Evolutionary conservation across 2,113 vertebrate species (phyloP).

Genomic region (Calidris pugnax): DNA sequence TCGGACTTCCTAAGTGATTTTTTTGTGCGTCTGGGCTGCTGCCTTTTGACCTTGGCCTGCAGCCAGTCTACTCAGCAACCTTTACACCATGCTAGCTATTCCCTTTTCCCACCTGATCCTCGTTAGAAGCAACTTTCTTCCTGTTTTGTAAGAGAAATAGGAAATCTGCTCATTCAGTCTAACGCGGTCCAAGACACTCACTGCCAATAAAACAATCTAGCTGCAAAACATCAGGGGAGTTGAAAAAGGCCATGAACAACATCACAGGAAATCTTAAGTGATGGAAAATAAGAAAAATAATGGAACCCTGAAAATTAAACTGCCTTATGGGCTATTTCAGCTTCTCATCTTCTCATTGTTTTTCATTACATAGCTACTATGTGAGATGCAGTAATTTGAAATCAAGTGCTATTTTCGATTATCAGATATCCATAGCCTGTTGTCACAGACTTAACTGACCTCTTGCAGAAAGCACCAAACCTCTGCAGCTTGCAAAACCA

Average conservation of each 20-base stretch:
- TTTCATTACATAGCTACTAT: rapidly evolving
- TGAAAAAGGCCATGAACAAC: background rate
- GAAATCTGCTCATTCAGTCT: background rate
- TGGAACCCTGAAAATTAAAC: background rate
- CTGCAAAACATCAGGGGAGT: background rate
- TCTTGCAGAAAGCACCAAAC: background rate
- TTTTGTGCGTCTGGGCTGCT: background rate
- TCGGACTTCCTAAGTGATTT: constrained; percentile 29
- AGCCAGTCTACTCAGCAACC: background rate
- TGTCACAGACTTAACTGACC: background rate
- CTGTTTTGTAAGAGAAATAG: constrained; percentile 57
- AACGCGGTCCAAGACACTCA: background rate
- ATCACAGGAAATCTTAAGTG: background rate
- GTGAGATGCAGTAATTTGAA: background rate
- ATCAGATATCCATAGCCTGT: background rate
- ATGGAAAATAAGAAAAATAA: background rate
- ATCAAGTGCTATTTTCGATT: background rate
- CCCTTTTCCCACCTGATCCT: constrained; percentile 29
- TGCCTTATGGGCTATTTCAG: background rate
- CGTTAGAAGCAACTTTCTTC: constrained; percentile 33
- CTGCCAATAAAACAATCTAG: background rate
- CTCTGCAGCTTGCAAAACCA: background rate
- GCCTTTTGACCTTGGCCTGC: constrained; percentile 43
- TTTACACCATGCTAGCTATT: constrained; percentile 39
- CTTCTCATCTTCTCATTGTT: background rate